Evolutionary conservation across 2,888 invertebrate species (phyloP).

Genomic region (Aricia artaxerxes): DNA sequence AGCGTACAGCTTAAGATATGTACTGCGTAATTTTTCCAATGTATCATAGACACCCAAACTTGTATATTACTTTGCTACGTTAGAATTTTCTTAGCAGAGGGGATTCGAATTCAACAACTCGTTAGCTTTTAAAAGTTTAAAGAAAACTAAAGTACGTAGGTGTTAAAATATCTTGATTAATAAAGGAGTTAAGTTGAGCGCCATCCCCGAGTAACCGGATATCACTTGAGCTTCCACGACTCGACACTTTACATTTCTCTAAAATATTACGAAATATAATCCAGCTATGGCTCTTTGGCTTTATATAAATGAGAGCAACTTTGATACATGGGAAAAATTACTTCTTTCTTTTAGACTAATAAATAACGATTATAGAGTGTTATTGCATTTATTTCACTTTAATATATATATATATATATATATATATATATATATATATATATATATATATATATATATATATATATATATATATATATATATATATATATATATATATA

Average conservation of each 20-base stretch:
- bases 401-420: too few species aligned
- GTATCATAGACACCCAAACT: too few species aligned
- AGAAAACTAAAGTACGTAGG: neutral
- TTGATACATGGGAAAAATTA: neutral
- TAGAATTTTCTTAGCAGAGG: neutral
- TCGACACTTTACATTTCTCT: neutral
- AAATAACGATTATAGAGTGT: too few species aligned
- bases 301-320: neutral
- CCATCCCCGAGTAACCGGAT: neutral
- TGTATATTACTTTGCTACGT: too few species aligned
- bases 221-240: neutral
- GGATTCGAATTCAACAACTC: neutral
- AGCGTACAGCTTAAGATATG: too few species aligned
- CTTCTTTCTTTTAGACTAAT: too few species aligned
- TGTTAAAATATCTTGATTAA: neutral
- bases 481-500: too few species aligned
- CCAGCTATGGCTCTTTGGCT: neutral
- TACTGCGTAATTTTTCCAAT: too few species aligned
- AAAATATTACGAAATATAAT: slow-evolving; percentile 7
- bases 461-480: too few species aligned
- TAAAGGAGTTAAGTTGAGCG: slow-evolving; percentile 1
- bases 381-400: too few species aligned
- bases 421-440: too few species aligned
- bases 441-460: too few species aligned
- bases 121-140: neutral